Evolutionary conservation across 2,113 vertebrate species (phyloP), one percentile per base, ranked within the genome.

Genomic region (Sterna hirundo): DNA sequence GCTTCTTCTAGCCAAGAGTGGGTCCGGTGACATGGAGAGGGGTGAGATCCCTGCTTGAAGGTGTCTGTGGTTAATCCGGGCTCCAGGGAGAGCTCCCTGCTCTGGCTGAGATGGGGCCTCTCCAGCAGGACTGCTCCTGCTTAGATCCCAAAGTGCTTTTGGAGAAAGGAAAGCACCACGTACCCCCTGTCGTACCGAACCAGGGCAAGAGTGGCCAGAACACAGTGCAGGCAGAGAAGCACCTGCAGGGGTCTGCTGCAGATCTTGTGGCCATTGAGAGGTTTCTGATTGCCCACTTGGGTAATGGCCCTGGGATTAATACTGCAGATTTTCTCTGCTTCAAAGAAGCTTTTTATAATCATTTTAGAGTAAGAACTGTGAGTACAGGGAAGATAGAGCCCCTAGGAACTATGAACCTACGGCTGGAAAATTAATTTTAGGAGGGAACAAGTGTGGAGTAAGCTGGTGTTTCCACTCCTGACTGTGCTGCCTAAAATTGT

Each of bases 61-160:
- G 21, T 64, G 25, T n/a, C 54, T 32, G 13, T 34, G 40, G 23
- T 87, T 58, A 47, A 86, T 82, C 65, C 70, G 5, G 8, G n/a
- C 36, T 57, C 71, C 40, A 30, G 22, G 21, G 27, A 68, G 71
- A 72, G 62, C 68, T 72, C 36, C 23, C 46, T 91, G 60, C 46
- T 78, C 64, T 0, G 0, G 1, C 27, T 22, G 51, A 36, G 38
- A 46, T 40, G 60, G 12, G 18, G 8, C 29, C 49, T 88, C 20
- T 58, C 34, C 13, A 5, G 25, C 52, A 49, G 36, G 25, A 29
- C 20, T 36, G 26, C 54, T 86, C 13, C 18, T 17, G 30, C 29
- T 61, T 21, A 40, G 32, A 62, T 49, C 36, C 66, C 54, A 25
- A 14, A 44, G 27, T n/a, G 47, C 8, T 58, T 68, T 32, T 55